Evolutionary conservation across 2,797 vertebrate species (phyloP).

Genomic region (Phoeniculus purpureus): DNA sequence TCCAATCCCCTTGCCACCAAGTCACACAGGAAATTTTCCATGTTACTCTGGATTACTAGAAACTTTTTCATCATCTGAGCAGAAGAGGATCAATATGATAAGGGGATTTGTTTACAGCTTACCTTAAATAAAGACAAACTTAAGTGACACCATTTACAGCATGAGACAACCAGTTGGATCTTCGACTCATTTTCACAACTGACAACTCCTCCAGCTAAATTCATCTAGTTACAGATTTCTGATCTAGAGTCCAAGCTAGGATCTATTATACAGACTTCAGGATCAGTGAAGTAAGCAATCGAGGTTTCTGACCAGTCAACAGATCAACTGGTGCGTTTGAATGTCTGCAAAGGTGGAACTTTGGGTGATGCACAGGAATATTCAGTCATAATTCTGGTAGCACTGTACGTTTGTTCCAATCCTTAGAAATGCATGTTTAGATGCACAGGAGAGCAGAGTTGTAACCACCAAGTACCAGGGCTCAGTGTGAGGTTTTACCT

Average conservation of each 20-base stretch:
- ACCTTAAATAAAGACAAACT: neutral
- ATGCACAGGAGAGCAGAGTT: neutral
- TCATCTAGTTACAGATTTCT: neutral
- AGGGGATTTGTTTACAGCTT: neutral
- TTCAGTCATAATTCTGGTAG: neutral
- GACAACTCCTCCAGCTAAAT: neutral
- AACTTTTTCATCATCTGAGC: too few species aligned
- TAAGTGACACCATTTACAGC: neutral
- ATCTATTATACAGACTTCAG: neutral
- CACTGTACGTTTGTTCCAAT: neutral
- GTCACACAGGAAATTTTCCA: too few species aligned
- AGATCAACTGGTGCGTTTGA: neutral
- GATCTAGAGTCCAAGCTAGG: neutral
- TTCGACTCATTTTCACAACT: neutral
- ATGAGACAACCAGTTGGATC: neutral
- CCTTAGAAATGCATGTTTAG: neutral
- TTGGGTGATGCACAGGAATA: neutral
- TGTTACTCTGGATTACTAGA: too few species aligned
- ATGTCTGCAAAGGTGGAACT: neutral
- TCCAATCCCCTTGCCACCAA: too few species aligned
- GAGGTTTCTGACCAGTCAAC: neutral
- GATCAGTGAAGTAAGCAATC: neutral
- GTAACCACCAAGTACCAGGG: neutral
- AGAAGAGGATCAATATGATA: too few species aligned
- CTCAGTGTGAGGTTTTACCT: neutral